These are phyloP conservation scores for Tetheella fluctuosa DNA, from an alignment of 2,888 invertebrate species.

Conservation along the genomic window DNA sequence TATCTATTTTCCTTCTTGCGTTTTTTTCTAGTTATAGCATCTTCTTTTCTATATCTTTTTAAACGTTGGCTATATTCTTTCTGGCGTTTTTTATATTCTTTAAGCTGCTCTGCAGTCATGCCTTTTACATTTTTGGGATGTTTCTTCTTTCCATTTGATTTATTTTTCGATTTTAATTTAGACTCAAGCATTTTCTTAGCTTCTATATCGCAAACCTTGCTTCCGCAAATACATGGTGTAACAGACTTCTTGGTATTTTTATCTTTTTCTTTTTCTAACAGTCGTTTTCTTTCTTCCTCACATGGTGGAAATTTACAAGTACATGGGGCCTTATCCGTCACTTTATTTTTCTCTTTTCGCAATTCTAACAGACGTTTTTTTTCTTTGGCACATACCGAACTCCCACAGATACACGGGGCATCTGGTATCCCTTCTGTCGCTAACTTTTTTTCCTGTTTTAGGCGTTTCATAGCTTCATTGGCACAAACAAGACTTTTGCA, in stretches of 20 bases:
- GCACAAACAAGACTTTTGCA: slow-evolving; percentile 18
- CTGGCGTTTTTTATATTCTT: slow-evolving; percentile 15
- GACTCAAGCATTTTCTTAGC: not conserved
- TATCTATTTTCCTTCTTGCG: slow-evolving; percentile 24
- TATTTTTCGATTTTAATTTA: slow-evolving; percentile 11
- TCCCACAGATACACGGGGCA: slow-evolving; percentile 28
- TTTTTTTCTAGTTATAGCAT: slow-evolving; percentile 21
- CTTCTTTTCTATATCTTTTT: slow-evolving; percentile 26
- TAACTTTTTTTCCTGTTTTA: not conserved
- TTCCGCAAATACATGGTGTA: not conserved
- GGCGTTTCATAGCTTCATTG: not conserved
- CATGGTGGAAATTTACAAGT: not conserved
- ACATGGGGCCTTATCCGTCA: not conserved
- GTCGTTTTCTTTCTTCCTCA: slow-evolving; percentile 12
- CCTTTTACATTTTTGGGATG: slow-evolving; percentile 13
- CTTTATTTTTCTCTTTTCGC: not conserved
- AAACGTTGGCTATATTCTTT: not conserved
- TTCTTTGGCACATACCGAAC: slow-evolving; percentile 23
- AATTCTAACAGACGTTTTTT: slow-evolving; percentile 13
- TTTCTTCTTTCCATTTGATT: slow-evolving; percentile 18
- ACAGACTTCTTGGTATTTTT: not conserved
- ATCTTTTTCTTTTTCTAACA: slow-evolving; percentile 1
- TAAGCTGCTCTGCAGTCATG: slow-evolving; percentile 12
- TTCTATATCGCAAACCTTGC: not conserved
- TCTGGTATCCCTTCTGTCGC: not conserved